Evolutionary conservation across 1,140 invertebrate species (phyloP).

Genomic region (Drosophila bipectinata): DNA sequence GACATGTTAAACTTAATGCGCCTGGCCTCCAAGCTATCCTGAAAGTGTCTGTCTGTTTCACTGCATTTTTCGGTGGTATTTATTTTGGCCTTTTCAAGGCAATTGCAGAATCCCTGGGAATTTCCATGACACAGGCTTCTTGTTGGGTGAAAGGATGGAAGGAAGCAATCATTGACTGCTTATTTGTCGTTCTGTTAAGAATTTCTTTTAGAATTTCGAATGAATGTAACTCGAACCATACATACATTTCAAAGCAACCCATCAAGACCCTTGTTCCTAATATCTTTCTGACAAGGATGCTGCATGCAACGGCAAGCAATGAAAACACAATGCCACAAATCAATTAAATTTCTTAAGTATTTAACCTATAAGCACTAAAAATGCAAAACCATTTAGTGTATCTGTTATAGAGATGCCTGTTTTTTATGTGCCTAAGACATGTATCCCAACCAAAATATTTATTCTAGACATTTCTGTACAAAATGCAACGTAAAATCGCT

Average conservation of each 20-base stretch:
- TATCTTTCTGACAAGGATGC: slow-evolving; percentile 29
- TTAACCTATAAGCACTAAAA: slow-evolving; percentile 46
- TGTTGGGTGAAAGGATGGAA: slow-evolving; percentile 36
- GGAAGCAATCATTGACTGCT: slow-evolving; percentile 45
- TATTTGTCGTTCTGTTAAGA: slow-evolving; percentile 45
- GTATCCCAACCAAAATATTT: slow-evolving; percentile 30
- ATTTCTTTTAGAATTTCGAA: slow-evolving; percentile 26
- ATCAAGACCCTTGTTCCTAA: background rate
- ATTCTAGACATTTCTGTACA: slow-evolving; percentile 17
- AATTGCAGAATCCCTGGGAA: slow-evolving; percentile 54
- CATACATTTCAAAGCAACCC: background rate
- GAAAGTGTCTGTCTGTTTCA: slow-evolving; percentile 58
- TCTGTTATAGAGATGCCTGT: slow-evolving; percentile 62
- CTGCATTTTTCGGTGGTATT: slow-evolving; percentile 63
- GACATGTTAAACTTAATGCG: slow-evolving; percentile 81
- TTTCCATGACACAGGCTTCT: slow-evolving; percentile 36
- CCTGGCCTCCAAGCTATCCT: slow-evolving; percentile 17
- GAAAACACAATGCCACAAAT: slow-evolving; percentile 39
- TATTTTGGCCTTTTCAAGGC: slow-evolving; percentile 58
- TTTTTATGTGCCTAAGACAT: slow-evolving; percentile 61
- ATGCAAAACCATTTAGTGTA: slow-evolving; percentile 36
- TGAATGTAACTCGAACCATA: slow-evolving; percentile 1
- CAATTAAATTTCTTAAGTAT: slow-evolving; percentile 40
- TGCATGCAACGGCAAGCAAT: slow-evolving; percentile 47
- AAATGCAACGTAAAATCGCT: slow-evolving; percentile 22